These are phyloP conservation scores for Eudasyphora cyanicolor DNA, from an alignment of 2,888 invertebrate species.

Conservation along the genomic window DNA sequence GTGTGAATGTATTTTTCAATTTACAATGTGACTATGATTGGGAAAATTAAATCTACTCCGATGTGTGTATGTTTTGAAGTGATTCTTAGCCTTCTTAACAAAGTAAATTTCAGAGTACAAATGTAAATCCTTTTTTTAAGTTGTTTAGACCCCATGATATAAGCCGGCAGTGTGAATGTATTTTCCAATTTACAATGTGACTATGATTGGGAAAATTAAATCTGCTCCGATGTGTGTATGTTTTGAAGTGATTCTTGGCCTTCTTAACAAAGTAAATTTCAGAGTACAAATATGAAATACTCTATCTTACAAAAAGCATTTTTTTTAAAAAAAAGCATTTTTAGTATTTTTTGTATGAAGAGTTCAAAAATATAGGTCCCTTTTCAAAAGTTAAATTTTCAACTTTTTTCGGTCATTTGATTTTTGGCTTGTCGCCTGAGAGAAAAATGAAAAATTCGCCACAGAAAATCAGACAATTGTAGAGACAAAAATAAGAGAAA, in stretches of 20 bases:
- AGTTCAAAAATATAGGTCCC: no score
- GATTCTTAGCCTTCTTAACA: constrained; percentile 66
- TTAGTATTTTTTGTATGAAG: no score
- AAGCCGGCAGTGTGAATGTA: constrained; percentile 76
- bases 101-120: constrained; percentile 68
- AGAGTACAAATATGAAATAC: constrained; percentile 73
- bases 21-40: constrained; percentile 77
- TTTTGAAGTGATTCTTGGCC: constrained; percentile 63
- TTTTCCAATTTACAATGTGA: constrained; percentile 72
- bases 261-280: constrained; percentile 71
- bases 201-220: constrained; percentile 79
- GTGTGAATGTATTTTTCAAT: constrained; percentile 69
- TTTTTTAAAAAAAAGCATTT: no score
- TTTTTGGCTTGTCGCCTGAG: no score
- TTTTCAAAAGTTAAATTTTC: no score
- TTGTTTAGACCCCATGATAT: constrained; percentile 75
- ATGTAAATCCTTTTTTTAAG: no score
- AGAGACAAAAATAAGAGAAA: no score
- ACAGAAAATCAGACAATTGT: no score
- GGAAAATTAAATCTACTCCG: constrained; percentile 76
- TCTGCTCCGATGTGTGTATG: constrained; percentile 77
- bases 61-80: constrained; percentile 76
- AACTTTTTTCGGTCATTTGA: no score
- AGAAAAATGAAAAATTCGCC: no score
- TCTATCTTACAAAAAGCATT: no score